These are phyloP conservation scores for Tenualosa thibaudeaui DNA, from an alignment of 2,797 vertebrate species.

Conservation along the genomic window DNA sequence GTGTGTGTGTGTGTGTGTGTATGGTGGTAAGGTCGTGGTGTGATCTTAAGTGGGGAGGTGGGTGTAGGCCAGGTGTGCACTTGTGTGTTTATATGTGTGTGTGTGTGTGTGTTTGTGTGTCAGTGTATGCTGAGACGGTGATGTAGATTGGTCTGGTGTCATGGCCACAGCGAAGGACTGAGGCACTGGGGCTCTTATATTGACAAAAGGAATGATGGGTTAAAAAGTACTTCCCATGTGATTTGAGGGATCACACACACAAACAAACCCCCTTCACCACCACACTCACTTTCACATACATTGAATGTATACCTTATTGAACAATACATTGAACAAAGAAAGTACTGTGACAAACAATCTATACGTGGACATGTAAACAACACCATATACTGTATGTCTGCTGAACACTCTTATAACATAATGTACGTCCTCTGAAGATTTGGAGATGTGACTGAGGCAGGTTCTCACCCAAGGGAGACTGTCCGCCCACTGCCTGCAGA, in stretches of 20 bases:
- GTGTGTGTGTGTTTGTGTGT: background rate
- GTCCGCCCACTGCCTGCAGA: constrained; percentile 7
- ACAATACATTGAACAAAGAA: background rate
- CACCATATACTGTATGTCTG: background rate
- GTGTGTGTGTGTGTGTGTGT: background rate
- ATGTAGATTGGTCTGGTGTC: background rate
- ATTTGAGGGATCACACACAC: background rate
- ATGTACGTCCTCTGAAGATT: background rate
- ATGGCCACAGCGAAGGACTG: background rate
- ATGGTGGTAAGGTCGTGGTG: background rate
- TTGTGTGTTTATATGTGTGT: background rate
- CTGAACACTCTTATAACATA: background rate
- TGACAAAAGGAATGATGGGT: constrained; percentile 35
- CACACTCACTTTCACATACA: background rate
- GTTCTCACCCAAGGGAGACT: background rate
- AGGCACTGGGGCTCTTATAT: constrained; percentile 23
- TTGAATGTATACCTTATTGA: background rate
- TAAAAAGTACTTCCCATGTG: constrained; percentile 18
- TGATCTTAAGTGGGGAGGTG: background rate
- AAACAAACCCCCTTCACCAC: background rate
- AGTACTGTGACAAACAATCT: background rate
- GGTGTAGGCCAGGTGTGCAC: background rate
- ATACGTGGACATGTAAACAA: background rate
- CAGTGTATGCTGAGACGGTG: background rate
- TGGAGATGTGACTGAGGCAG: background rate